phyloP scores from a whole-genome alignment of 2,888 invertebrate genomes.

The Anthophora plumipes region DNA sequence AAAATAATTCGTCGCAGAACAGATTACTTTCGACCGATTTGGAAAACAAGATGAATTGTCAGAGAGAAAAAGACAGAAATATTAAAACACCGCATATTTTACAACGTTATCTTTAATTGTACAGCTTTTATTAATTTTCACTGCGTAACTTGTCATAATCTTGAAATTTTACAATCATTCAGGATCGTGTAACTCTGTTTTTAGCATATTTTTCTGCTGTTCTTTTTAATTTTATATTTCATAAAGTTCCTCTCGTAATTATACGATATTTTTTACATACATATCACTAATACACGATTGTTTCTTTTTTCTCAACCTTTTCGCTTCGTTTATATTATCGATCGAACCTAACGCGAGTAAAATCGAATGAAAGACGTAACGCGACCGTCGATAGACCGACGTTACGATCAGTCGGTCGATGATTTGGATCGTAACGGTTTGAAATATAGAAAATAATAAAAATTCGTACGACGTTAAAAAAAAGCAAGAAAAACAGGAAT shows the following conservation, averaged over 20 bases:
- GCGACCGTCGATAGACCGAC: neutral
- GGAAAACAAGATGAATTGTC: neutral
- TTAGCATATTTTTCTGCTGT: neutral
- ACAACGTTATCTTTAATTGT: slow-evolving; percentile 48
- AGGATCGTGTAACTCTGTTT: slow-evolving; percentile 22
- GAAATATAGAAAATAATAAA: slow-evolving; percentile 36
- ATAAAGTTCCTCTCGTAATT: slow-evolving; percentile 31
- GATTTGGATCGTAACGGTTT: neutral
- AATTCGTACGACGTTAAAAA: slow-evolving; percentile 1
- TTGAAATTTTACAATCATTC: slow-evolving; percentile 42
- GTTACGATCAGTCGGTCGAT: slow-evolving; percentile 10
- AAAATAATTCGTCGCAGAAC: neutral
- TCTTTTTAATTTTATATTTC: slow-evolving; percentile 17
- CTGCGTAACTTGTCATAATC: slow-evolving; percentile 49
- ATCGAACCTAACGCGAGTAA: slow-evolving; percentile 30
- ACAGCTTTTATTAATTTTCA: slow-evolving; percentile 56
- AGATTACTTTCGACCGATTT: neutral
- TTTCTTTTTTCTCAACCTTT: slow-evolving; percentile 14
- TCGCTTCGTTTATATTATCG: neutral
- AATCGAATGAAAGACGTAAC: slow-evolving; percentile 27
- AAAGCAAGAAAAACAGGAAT: neutral
- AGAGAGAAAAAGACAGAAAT: slow-evolving; percentile 33
- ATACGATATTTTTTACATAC: slow-evolving; percentile 11
- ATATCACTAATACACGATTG: slow-evolving; percentile 34
- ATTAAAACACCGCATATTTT: slow-evolving; percentile 38